Base-by-base conservation (phyloP, 2,113 vertebrate species). In the Oxyura jamaicensis region DNA sequence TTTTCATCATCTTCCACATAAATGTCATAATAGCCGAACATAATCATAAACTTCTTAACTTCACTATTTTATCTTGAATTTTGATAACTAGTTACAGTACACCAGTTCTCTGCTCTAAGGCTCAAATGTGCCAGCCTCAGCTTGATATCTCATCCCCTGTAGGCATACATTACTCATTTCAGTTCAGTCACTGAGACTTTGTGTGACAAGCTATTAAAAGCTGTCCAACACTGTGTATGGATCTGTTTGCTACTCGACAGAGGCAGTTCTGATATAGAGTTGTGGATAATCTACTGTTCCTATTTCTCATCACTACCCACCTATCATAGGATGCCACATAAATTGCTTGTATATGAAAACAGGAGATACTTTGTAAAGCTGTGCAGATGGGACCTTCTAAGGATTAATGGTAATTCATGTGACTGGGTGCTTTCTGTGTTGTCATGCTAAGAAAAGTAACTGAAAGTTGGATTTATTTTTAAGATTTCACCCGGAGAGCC, bases 151-250 rank as follows among this genome's bases (percentile, higher is more conserved):
- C 72, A 29, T 95, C 91, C 85, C 72, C 68, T 83, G 55, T 93
- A 65, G 91, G 91, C 81, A 94, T 81, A 18, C 44, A 86, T 91
- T 95, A 93, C 84, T 95, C 77, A 71, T 77, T 90, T 86, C 4
- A 4, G 52, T 60, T 86, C 79, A 88, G 90, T 91, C 73, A 81
- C 67, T 55, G 87, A 75, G 82, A 67, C 26, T 93, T 77, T 46
- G 18, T 88, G 60, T 92, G 84, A 60, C 91, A 94, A 83, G 85
- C 79, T 90, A 75, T 83, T 83, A 71, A 95, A 95, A 87, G 15
- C 68, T 93, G 63, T 91, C 29, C 31, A 46, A 21, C 0, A 0
- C 17, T n/a, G 16, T 69, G 13, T 86, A 29, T 69, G 63, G 60
- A 83, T 88, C 68, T 88, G 7, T 73, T 60, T 90, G 67, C 67